These are phyloP conservation scores for Rhea pennata DNA, from an alignment of 2,113 vertebrate species.

Conservation along the genomic window DNA sequence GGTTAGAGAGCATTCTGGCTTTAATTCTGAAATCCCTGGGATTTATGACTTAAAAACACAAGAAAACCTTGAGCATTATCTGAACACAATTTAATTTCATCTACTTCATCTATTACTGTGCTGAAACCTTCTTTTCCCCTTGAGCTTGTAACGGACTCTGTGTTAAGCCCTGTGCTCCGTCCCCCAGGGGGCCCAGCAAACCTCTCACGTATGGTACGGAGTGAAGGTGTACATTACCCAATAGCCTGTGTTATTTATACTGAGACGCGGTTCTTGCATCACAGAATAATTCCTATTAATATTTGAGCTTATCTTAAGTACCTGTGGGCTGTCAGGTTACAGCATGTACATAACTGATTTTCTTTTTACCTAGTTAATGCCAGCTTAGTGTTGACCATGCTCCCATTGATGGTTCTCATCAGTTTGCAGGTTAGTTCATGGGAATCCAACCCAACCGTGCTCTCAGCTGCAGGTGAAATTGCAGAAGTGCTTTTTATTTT, in stretches of 20 bases:
- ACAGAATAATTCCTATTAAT: conserved; percentile 13
- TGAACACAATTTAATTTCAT: conserved; percentile 64
- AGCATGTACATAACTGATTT: not conserved
- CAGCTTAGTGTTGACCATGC: not conserved
- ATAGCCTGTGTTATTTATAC: not conserved
- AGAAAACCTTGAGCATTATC: conserved; percentile 25
- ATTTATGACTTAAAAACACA: conserved; percentile 33
- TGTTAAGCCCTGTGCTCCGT: not conserved
- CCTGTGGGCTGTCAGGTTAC: conserved; percentile 29
- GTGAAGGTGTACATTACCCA: not conserved
- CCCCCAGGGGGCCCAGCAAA: not conserved
- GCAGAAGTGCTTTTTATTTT: not conserved
- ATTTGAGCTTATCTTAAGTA: not conserved
- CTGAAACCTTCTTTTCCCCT: conserved; percentile 56
- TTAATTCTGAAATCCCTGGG: conserved; percentile 54
- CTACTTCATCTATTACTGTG: not conserved
- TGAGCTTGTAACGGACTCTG: not conserved
- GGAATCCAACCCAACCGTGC: not conserved
- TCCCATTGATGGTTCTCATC: not conserved
- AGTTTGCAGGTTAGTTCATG: not conserved
- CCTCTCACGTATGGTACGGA: not conserved
- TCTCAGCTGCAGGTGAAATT: not conserved
- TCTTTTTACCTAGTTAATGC: not conserved
- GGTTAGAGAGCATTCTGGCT: not conserved
- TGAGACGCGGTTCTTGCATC: not conserved